Conservation (phyloP, 2,797 vertebrate genomes). For the Anas flavirostris region DNA sequence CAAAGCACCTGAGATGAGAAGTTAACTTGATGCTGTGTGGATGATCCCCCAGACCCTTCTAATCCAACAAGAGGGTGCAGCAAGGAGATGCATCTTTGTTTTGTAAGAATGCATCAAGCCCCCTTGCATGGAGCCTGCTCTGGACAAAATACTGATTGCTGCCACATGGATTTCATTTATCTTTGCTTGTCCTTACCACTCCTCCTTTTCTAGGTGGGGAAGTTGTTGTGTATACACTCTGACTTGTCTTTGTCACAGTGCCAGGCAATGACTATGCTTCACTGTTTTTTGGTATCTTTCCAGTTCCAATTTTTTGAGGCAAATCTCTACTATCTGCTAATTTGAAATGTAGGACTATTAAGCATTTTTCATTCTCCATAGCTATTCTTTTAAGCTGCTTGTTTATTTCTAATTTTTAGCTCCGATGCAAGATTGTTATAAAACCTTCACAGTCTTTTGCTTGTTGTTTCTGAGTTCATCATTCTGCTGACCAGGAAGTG, state of each 20-base stretch:
- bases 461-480: not conserved
- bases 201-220: not conserved
- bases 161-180: not conserved
- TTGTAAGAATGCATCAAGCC: not conserved
- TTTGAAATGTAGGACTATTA: not conserved
- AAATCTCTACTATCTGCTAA: not conserved
- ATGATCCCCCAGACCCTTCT: not conserved
- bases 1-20: not conserved
- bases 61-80: accelerated
- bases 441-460: not conserved
- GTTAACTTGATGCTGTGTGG: not conserved
- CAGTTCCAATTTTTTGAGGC: not conserved
- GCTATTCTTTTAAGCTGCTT: not conserved
- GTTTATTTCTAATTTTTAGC: not conserved
- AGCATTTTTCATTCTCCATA: not conserved
- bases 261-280: not conserved
- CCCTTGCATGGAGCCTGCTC: not conserved
- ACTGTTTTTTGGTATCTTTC: not conserved
- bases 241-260: not conserved
- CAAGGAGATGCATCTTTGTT: not conserved
- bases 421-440: not conserved
- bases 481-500: not conserved
- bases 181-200: not conserved
- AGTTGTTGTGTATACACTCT: not conserved
- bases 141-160: not conserved